Base-by-base conservation (phyloP, 2,888 invertebrate species). In the Lasioglossum marginatum region DNA sequence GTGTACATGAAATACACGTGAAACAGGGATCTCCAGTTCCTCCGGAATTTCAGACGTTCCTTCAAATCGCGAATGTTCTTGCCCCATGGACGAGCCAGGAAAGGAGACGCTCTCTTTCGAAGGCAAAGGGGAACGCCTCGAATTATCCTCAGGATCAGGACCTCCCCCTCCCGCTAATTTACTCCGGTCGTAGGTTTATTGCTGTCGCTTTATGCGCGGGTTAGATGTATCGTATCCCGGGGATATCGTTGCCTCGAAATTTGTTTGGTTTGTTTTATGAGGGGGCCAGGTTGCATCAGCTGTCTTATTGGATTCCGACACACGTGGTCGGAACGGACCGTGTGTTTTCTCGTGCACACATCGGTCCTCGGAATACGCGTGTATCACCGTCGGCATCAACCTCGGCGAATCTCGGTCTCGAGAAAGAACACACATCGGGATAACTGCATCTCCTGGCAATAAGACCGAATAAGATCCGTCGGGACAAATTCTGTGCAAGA, bases 201-300 rank as follows among this genome's bases (percentile, higher is more conserved):
- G 87, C 82, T 72, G 66, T 75, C 72, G 84, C 75, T 88, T 88
- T 91, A 81, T 88, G 82, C 48, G 43, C 73, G 87, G 37, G 63
- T 68, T 82, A 73, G 85, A 79, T 31, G 77, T 84, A 81, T 88
- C 85, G 70, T 43, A 27, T 70, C n/a, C 83, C 45, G n/a, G 34
- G 60, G 63, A 75, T 80, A 79, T 88, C 82, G 77, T 52, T 52
- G 81, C 27, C 84, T 81, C 92, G 93, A 94, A 95, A 95, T 95
- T 95, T 95, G 95, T 95, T 95, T 95, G 95, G 93, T 91, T 86
- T 92, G 92, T 94, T 95, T 95, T 95, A 95, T 93, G 95, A 93
- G 92, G 88, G 92, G 90, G 89, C 92, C 94, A 94, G 93, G 91
- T 92, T 92, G 93, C 92, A 93, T 93, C 92, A 91, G 90, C 86